phyloP scores from a whole-genome alignment of 1,140 invertebrate genomes.

The Tyrophagus putrescentiae region DNA sequence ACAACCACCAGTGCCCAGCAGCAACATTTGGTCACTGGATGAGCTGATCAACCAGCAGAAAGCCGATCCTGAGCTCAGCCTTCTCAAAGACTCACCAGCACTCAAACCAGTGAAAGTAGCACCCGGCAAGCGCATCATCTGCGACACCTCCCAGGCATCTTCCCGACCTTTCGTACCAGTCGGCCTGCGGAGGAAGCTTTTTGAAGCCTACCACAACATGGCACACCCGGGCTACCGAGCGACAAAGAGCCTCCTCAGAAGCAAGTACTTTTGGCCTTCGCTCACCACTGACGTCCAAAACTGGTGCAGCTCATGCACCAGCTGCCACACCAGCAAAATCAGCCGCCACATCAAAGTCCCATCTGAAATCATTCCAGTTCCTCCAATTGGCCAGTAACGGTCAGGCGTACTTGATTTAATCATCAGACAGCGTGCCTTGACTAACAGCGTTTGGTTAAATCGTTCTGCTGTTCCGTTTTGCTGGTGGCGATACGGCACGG shows the following conservation, averaged over 20 bases:
- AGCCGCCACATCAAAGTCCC: conserved; percentile 18
- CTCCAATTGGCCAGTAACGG: too few species aligned
- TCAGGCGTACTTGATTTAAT: too few species aligned
- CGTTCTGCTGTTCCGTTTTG: conserved; percentile 17
- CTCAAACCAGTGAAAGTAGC: too few species aligned
- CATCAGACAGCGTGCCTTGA: too few species aligned
- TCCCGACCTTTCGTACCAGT: neutral
- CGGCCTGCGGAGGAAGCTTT: neutral
- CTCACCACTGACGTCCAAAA: neutral
- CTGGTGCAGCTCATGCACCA: neutral
- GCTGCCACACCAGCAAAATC: conserved; percentile 20
- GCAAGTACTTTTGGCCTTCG: neutral
- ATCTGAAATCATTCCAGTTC: neutral
- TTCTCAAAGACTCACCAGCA: too few species aligned
- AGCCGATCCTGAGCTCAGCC: neutral
- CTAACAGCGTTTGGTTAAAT: conserved; percentile 11
- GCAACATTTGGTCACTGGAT: neutral
- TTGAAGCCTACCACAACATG: neutral
- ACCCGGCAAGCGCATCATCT: too few species aligned
- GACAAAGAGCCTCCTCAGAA: neutral
- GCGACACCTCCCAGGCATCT: neutral
- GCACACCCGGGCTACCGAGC: neutral
- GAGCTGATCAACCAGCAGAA: neutral
- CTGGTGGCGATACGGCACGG: neutral
- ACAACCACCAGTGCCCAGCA: neutral